Evolutionary conservation across 2,888 invertebrate genomes (phyloP).

Genomic region (Aphidius colemani): DNA sequence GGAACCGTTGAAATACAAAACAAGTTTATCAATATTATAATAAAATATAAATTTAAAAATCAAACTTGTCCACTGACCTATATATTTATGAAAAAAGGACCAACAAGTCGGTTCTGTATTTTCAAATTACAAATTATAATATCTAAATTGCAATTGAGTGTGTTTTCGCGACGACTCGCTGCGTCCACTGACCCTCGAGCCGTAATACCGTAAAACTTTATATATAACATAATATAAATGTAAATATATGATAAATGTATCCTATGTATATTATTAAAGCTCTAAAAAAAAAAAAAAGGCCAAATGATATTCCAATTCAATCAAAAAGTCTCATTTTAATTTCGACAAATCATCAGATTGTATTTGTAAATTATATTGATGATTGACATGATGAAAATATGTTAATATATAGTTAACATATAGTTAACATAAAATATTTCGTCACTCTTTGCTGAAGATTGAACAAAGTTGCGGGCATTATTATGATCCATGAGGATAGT

Average conservation of each 20-base stretch:
- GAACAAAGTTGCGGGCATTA: constrained; percentile 6
- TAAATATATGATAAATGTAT: too few species aligned
- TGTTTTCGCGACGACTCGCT: constrained; percentile 32
- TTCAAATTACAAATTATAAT: constrained; percentile 14
- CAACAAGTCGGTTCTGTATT: constrained; percentile 50
- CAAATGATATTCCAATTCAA: too few species aligned
- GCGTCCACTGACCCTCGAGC: constrained; percentile 33
- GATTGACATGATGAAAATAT: too few species aligned
- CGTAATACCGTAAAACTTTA: constrained; percentile 29
- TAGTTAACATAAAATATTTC: neutral
- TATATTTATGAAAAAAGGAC: constrained; percentile 26
- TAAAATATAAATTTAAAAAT: too few species aligned
- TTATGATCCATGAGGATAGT: constrained; percentile 43
- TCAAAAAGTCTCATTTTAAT: too few species aligned
- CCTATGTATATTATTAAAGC: too few species aligned
- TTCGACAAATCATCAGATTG: too few species aligned
- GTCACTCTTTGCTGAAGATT: neutral
- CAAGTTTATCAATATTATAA: constrained; percentile 6
- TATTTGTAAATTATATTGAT: too few species aligned
- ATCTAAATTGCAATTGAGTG: constrained; percentile 29
- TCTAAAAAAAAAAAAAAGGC: too few species aligned
- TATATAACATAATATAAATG: too few species aligned
- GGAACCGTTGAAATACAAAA: constrained; percentile 16
- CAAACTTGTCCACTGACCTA: too few species aligned
- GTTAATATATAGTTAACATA: neutral